A percentile compares a stretch with the other conserved stretches of the same genome.
These are phyloP conservation scores for Oxyruncus cristatus DNA, from an alignment of 2,113 vertebrate genomes.

Conservation along the genomic window DNA sequence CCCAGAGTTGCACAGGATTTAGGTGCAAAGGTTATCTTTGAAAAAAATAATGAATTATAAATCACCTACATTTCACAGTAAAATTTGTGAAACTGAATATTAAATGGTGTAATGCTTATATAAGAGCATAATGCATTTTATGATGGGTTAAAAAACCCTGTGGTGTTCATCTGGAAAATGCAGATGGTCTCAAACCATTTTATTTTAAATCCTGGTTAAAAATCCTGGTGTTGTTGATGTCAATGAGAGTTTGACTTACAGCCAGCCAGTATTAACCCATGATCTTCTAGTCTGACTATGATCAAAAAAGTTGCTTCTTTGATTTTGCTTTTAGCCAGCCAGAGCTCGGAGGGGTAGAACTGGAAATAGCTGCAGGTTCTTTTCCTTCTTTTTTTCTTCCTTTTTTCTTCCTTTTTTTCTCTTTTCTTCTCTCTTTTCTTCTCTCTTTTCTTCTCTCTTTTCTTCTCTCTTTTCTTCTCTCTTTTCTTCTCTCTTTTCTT, in stretches of 20 bases:
- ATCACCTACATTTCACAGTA: background rate
- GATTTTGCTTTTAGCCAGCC: constrained; percentile 30
- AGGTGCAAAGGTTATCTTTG: background rate
- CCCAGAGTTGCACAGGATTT: constrained; percentile 10
- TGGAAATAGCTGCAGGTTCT: constrained; percentile 12
- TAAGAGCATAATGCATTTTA: background rate
- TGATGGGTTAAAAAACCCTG: background rate
- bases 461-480: no score
- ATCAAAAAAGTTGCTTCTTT: background rate
- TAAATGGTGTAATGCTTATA: background rate
- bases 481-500: no score
- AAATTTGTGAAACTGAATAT: background rate
- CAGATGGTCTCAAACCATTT: background rate
- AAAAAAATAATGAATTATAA: background rate
- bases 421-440: background rate
- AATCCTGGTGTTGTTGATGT: background rate
- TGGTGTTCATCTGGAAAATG: background rate
- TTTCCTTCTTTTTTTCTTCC: background rate
- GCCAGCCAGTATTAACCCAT: background rate
- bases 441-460: background rate
- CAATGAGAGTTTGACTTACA: background rate
- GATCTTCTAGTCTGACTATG: background rate
- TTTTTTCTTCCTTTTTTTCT: background rate
- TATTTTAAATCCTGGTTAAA: background rate
- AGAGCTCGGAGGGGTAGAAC: constrained; percentile 13